phyloP scores from a whole-genome alignment of 2,888 invertebrate genomes.

The Nomada flava region DNA sequence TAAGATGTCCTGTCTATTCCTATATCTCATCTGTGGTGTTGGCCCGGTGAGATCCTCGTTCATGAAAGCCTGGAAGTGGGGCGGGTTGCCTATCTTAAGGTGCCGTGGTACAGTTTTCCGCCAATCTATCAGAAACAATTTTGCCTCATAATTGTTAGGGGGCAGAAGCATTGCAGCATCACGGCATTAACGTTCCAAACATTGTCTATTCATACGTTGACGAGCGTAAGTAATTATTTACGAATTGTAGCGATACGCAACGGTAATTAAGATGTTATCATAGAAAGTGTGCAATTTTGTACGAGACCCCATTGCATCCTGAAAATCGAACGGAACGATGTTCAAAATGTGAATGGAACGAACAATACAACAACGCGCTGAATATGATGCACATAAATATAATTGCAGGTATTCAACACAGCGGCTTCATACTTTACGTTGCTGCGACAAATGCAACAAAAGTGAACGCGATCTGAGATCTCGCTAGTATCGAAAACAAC shows the following conservation, averaged over 20 bases:
- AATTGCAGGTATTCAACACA: constrained; percentile 62
- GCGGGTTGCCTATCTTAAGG: constrained; percentile 46
- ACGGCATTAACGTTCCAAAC: constrained; percentile 56
- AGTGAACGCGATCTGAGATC: constrained; percentile 2
- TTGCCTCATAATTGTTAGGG: constrained; percentile 55
- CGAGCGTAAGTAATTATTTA: constrained; percentile 52
- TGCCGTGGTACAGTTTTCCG: constrained; percentile 63
- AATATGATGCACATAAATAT: not conserved
- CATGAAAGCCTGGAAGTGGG: constrained; percentile 58
- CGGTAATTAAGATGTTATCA: not conserved
- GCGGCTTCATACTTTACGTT: constrained; percentile 66
- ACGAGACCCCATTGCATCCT: no score
- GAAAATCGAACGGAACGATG: not conserved
- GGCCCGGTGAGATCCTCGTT: constrained; percentile 64
- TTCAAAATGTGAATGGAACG: not conserved
- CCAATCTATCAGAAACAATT: constrained; percentile 41
- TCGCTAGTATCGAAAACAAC: constrained; percentile 12
- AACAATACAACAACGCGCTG: no score
- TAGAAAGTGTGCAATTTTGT: no score
- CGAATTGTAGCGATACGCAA: not conserved
- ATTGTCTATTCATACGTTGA: constrained; percentile 57
- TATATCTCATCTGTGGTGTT: no score
- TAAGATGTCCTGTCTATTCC: no score
- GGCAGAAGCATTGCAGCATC: constrained; percentile 56
- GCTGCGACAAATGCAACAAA: constrained; percentile 49